Conservation (phyloP, 2,113 vertebrate species). For the Barbus barbus region DNA sequence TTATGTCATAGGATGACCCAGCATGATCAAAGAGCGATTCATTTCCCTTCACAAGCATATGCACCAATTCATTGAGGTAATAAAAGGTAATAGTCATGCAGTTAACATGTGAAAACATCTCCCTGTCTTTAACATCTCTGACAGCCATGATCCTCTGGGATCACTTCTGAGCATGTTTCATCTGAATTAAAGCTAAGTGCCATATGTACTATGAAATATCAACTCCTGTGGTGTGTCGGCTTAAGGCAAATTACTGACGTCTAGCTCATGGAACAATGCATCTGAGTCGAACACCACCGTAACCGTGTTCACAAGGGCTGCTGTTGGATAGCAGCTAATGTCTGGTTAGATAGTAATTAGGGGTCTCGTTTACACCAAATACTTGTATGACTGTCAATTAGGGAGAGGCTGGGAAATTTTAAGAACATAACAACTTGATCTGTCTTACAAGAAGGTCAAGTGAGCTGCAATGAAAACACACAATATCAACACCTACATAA, state of each 20-base stretch:
- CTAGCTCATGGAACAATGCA: not conserved
- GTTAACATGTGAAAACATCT: conserved; percentile 39
- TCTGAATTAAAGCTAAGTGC: not conserved
- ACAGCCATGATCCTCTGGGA: conserved; percentile 24
- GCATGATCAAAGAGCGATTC: not conserved
- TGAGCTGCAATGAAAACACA: conserved; percentile 25
- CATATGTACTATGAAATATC: not conserved
- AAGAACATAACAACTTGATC: conserved; percentile 24
- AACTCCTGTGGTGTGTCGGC: not conserved
- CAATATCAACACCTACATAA: conserved; percentile 15
- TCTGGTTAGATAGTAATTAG: conserved; percentile 4
- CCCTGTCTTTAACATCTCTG: too few relatives aligned
- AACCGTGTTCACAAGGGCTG: not conserved
- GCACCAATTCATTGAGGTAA: conserved; percentile 29
- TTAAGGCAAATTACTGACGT: too few relatives aligned
- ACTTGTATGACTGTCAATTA: conserved; percentile 10
- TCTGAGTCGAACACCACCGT: not conserved
- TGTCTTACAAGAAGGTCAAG: conserved; percentile 1
- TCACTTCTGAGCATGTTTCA: conserved; percentile 1
- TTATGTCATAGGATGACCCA: not conserved
- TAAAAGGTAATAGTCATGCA: conserved; percentile 38
- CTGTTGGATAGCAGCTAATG: not conserved
- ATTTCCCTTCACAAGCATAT: conserved; percentile 17
- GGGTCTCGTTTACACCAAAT: conserved; percentile 27
- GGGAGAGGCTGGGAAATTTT: conserved; percentile 4